Evolutionary conservation across 35 echinoderm and acorn worm species (phyloP).

Genomic region (Lytechinus pictus): DNA sequence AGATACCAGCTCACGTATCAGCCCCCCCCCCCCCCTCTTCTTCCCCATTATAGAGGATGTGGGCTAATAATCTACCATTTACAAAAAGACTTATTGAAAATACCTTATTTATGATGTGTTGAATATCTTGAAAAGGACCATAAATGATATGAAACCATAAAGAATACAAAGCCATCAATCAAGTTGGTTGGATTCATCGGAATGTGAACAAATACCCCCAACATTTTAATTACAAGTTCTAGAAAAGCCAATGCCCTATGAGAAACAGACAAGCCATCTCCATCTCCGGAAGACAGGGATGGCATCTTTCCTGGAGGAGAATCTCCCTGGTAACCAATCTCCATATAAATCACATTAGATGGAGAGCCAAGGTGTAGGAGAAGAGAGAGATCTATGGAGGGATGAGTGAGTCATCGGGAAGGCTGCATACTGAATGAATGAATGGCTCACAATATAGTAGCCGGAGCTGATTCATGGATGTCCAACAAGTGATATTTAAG

Average conservation of each 20-base stretch:
- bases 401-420: background rate
- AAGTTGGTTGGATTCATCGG: too few species aligned
- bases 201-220: too few species aligned
- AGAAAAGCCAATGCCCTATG: background rate
- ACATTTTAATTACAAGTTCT: too few species aligned
- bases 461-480: background rate
- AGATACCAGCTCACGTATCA: too few species aligned
- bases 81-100: too few species aligned
- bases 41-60: too few species aligned
- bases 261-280: background rate
- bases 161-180: too few species aligned
- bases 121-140: too few species aligned
- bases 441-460: background rate
- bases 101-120: too few species aligned
- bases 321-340: background rate
- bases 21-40: too few species aligned
- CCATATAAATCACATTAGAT: conserved; percentile 14
- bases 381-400: background rate
- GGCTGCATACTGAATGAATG: background rate
- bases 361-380: background rate
- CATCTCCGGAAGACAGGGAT: background rate
- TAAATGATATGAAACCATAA: too few species aligned
- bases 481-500: background rate
- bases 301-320: background rate
- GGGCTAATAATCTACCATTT: too few species aligned